phyloP scores from a whole-genome alignment of 1,140 invertebrate genomes.

The Odontomachus brunneus region DNA sequence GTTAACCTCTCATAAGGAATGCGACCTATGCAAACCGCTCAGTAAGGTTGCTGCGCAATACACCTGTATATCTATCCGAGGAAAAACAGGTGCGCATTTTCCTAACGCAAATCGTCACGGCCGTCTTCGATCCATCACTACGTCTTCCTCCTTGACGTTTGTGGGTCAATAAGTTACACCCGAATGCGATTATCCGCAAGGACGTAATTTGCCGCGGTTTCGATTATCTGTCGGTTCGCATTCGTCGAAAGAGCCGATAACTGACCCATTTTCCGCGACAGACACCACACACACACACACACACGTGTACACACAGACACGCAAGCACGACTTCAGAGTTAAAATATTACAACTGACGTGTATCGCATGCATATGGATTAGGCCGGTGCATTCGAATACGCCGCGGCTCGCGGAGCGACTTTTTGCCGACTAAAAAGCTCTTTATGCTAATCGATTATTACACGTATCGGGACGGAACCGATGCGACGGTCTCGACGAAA shows the following conservation, averaged over 20 bases:
- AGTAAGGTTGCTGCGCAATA: too few relatives aligned
- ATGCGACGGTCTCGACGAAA: neutral
- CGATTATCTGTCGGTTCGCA: neutral
- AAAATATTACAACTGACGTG: constrained; percentile 30
- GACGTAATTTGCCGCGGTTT: neutral
- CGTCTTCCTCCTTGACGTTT: neutral
- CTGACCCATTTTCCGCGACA: constrained; percentile 15
- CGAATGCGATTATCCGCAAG: neutral
- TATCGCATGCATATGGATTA: constrained; percentile 13
- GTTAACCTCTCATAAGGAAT: too few relatives aligned
- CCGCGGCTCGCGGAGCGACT: neutral
- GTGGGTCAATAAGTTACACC: neutral
- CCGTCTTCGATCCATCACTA: too few relatives aligned
- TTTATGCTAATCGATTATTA: constrained; percentile 26
- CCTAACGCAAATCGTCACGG: neutral
- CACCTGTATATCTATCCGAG: too few relatives aligned
- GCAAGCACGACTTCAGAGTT: neutral
- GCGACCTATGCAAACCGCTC: too few relatives aligned
- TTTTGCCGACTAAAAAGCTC: neutral
- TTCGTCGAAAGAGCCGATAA: constrained; percentile 5
- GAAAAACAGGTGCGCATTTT: neutral
- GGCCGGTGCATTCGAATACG: neutral
- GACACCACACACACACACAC: too few relatives aligned
- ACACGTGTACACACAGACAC: too few relatives aligned
- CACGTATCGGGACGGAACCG: neutral